Conservation (phyloP, 2,113 vertebrate genomes). For the Penelope pileata region DNA sequence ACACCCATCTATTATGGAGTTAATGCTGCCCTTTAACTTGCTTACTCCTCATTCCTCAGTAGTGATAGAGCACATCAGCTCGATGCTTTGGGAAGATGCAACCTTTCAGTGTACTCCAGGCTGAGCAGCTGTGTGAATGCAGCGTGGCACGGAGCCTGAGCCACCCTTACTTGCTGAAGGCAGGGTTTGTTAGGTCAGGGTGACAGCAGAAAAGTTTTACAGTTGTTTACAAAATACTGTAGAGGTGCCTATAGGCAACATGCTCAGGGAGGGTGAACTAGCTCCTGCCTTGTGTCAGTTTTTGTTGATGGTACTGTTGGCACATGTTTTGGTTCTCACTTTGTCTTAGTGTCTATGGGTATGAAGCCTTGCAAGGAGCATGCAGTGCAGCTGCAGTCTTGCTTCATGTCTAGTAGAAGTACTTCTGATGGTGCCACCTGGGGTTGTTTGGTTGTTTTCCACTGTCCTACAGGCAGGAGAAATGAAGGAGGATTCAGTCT, state of each 20-base stretch:
- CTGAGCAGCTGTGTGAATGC: rapidly evolving
- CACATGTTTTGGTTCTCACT: neutral
- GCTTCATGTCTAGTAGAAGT: neutral
- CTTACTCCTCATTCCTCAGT: neutral
- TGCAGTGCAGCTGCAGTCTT: neutral
- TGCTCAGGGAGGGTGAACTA: neutral
- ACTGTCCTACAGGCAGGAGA: neutral
- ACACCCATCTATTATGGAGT: neutral
- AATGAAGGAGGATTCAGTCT: neutral
- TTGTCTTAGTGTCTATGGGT: neutral
- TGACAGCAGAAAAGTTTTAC: neutral
- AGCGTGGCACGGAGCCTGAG: neutral
- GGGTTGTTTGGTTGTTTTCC: neutral
- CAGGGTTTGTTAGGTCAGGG: neutral
- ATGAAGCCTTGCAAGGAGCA: neutral
- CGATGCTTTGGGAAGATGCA: neutral
- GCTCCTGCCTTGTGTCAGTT: rapidly evolving
- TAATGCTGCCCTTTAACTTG: neutral
- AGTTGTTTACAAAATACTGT: neutral
- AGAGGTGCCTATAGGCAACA: neutral
- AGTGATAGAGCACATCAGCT: neutral
- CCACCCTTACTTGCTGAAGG: neutral
- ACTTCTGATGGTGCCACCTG: neutral
- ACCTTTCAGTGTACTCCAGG: neutral
- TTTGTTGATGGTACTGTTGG: neutral